Conservation (phyloP, 2,888 invertebrate genomes). For the Tortrix viridana region DNA sequence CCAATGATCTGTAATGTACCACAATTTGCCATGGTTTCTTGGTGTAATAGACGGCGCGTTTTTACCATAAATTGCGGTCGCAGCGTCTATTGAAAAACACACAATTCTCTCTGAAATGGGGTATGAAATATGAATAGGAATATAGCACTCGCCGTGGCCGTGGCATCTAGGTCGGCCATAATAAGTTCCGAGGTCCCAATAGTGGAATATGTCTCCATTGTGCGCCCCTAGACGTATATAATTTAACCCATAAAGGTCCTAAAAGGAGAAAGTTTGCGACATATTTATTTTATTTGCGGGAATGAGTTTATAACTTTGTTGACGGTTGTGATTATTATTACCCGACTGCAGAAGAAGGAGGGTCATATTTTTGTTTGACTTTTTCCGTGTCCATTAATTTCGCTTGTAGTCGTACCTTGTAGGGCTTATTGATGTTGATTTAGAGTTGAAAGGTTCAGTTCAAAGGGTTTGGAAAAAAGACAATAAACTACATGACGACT, state of each 20-base stretch:
- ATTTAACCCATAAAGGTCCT: constrained; percentile 77
- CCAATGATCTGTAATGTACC: constrained; percentile 9
- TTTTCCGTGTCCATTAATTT: constrained; percentile 20
- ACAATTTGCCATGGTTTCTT: constrained; percentile 56
- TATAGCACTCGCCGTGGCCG: constrained; percentile 53
- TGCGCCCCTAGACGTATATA: constrained; percentile 74
- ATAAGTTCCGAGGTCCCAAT: constrained; percentile 71
- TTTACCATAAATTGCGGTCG: constrained; percentile 39
- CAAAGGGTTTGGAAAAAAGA: not conserved
- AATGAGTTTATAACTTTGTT: constrained; percentile 62
- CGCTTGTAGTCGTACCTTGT: not conserved
- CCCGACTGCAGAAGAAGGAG: too few species aligned
- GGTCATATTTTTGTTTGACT: constrained; percentile 46
- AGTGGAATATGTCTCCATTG: constrained; percentile 80
- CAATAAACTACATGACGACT: too few species aligned
- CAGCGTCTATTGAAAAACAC: constrained; percentile 60
- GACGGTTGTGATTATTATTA: constrained; percentile 49
- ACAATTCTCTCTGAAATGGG: constrained; percentile 60
- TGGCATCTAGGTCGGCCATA: constrained; percentile 63
- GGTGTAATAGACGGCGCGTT: constrained; percentile 56
- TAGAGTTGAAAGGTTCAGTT: constrained; percentile 1
- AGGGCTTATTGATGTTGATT: not conserved
- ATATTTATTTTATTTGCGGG: constrained; percentile 71
- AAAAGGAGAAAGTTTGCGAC: constrained; percentile 72
- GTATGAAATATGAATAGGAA: constrained; percentile 73